Evolutionary conservation across 2,113 vertebrate species (phyloP).

Genomic region (Chloropsis hardwickii): DNA sequence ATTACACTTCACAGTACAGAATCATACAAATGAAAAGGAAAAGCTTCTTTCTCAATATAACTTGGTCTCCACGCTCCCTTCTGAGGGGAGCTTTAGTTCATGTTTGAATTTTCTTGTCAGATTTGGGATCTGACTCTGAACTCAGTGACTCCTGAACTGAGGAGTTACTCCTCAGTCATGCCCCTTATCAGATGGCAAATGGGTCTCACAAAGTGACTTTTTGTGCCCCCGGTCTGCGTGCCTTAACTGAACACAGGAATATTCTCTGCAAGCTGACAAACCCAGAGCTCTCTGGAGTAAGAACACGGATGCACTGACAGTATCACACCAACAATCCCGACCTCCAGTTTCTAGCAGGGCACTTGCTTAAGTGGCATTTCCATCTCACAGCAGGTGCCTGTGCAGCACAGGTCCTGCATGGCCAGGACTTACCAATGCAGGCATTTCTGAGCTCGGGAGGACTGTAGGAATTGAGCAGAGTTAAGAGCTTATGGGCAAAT

Average conservation of each 20-base stretch:
- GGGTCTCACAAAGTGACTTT: not conserved
- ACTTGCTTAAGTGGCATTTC: not conserved
- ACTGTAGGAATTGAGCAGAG: constrained; percentile 98
- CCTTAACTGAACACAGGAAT: not conserved
- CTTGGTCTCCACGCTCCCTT: not conserved
- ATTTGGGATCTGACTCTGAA: not conserved
- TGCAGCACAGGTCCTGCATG: not conserved
- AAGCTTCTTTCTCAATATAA: not conserved
- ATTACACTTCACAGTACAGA: not conserved
- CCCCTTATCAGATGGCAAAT: not conserved
- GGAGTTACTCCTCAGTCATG: not conserved
- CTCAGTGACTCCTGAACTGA: not conserved
- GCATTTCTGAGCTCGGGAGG: constrained; percentile 94
- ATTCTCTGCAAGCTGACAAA: not conserved
- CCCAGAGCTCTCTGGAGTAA: not conserved
- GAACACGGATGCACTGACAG: not conserved
- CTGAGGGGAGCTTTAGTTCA: not conserved
- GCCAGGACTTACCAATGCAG: constrained; percentile 85
- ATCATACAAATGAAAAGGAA: not conserved
- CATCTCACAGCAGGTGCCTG: not conserved
- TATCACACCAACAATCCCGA: rapidly evolving
- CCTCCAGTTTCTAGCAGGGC: not conserved
- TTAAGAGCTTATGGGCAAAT: constrained; percentile 98
- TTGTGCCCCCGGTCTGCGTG: not conserved
- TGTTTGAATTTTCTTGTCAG: not conserved